Percentiles rank a stretch among this genome's conserved stretches.
Conservation (phyloP, 2,888 invertebrate species). For the Emmelina monodactyla region DNA sequence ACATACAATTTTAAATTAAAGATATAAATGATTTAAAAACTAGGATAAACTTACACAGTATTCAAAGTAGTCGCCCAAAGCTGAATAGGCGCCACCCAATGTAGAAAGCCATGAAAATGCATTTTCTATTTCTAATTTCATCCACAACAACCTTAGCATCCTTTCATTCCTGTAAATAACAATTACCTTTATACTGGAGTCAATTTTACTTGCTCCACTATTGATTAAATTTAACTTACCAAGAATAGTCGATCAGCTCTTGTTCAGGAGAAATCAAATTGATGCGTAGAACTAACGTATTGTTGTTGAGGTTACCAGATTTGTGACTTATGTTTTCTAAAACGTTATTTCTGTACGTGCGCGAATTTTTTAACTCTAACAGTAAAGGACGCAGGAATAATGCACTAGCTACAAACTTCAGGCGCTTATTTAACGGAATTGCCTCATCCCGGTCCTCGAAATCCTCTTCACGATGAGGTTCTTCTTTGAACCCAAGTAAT, state of each 20-base stretch:
- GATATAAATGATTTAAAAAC: not conserved
- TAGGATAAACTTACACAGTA: slow-evolving; percentile 77
- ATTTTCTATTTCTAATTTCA: slow-evolving; percentile 79
- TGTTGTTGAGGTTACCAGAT: slow-evolving; percentile 25
- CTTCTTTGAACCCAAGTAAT: not conserved
- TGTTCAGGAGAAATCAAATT: slow-evolving; percentile 63
- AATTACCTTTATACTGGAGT: not conserved
- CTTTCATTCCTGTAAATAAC: slow-evolving; percentile 47
- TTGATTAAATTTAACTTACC: slow-evolving; percentile 48
- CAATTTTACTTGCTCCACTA: not conserved
- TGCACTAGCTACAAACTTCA: slow-evolving; percentile 29
- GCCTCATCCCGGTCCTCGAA: not conserved
- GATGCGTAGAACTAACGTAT: slow-evolving; percentile 42
- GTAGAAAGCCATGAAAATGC: slow-evolving; percentile 96
- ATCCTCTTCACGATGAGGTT: not conserved
- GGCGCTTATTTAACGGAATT: slow-evolving; percentile 20
- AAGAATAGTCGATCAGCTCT: slow-evolving; percentile 74
- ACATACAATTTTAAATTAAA: too few species aligned
- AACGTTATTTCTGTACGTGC: slow-evolving; percentile 36
- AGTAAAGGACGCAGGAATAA: slow-evolving; percentile 43
- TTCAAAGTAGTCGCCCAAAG: slow-evolving; percentile 87
- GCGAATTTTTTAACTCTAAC: slow-evolving; percentile 36
- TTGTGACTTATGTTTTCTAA: slow-evolving; percentile 29
- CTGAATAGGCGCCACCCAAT: slow-evolving; percentile 94
- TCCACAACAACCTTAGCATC: slow-evolving; percentile 51